A percentile compares a stretch with the other conserved stretches of the same genome.
Evolutionary conservation across 2,888 invertebrate species (phyloP).

Genomic region (Pristionchus japonicus): DNA sequence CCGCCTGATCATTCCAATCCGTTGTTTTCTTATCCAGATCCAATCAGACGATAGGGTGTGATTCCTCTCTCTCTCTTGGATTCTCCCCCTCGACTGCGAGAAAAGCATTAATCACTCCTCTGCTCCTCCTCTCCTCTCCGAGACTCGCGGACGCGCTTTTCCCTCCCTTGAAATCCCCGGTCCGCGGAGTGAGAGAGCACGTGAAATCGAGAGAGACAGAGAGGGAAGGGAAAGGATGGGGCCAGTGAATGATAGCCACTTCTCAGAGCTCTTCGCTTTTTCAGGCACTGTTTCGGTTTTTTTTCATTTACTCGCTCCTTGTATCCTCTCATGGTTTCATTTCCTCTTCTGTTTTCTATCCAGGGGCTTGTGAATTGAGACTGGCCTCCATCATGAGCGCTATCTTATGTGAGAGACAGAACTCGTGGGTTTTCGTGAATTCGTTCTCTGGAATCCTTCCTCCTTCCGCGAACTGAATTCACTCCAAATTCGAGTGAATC

Average conservation of each 20-base stretch:
- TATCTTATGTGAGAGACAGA: too few species aligned
- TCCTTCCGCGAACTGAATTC: background rate
- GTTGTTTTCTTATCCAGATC: background rate
- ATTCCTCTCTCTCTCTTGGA: background rate
- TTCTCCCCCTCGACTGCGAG: background rate
- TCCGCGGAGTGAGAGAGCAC: background rate
- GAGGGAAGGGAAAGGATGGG: background rate
- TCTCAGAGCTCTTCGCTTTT: background rate
- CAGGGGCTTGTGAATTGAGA: too few species aligned
- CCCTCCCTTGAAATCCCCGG: background rate
- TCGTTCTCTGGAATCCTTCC: background rate
- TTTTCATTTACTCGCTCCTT: constrained; percentile 25
- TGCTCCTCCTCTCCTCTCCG: background rate
- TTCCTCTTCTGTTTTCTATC: background rate
- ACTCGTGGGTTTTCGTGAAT: too few species aligned
- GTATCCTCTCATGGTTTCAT: background rate
- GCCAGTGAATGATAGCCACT: background rate
- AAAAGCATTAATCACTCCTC: background rate
- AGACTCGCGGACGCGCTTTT: constrained; percentile 12
- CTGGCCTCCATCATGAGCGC: too few species aligned
- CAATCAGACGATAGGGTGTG: background rate
- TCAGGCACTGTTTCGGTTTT: background rate
- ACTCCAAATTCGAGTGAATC: background rate
- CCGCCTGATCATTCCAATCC: background rate
- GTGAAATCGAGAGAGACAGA: constrained; percentile 8